Evolutionary conservation across 2,888 invertebrate genomes (phyloP).

Genomic region (Drosophila ochracea): DNA sequence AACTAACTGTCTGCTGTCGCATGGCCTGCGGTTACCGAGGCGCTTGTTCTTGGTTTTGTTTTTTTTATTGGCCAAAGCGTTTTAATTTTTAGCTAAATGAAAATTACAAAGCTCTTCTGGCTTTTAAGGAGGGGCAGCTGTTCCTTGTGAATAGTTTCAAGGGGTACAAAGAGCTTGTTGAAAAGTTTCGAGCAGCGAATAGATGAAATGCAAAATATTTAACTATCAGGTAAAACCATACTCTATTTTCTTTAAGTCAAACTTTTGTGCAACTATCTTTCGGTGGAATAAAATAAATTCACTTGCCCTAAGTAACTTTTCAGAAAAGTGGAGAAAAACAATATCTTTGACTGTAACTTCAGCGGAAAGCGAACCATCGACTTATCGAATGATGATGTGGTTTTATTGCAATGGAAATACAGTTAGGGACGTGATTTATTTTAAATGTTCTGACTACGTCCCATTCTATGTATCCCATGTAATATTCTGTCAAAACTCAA

Average conservation of each 20-base stretch:
- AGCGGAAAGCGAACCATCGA: neutral
- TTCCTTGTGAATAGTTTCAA: slow-evolving; percentile 9
- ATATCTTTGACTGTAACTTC: neutral
- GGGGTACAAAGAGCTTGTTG: neutral
- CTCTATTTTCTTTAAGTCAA: neutral
- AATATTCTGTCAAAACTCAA: neutral
- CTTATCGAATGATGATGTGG: neutral
- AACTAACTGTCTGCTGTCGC: slow-evolving; percentile 27
- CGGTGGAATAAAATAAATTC: neutral
- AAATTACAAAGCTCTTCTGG: slow-evolving; percentile 12
- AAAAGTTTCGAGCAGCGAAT: neutral
- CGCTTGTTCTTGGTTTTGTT: slow-evolving; percentile 15
- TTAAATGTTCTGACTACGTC: neutral
- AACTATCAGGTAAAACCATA: neutral
- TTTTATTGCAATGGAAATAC: neutral
- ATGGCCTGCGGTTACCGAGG: slow-evolving; percentile 44
- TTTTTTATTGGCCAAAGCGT: slow-evolving; percentile 1
- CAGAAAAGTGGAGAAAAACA: neutral
- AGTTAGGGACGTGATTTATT: neutral
- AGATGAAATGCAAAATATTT: neutral
- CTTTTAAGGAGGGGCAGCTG: neutral
- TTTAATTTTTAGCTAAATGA: slow-evolving; percentile 21
- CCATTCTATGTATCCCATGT: neutral
- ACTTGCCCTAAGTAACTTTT: neutral
- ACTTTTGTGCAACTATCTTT: neutral